Conservation (phyloP, 2,797 vertebrate species). For the Selene dorsalis region DNA sequence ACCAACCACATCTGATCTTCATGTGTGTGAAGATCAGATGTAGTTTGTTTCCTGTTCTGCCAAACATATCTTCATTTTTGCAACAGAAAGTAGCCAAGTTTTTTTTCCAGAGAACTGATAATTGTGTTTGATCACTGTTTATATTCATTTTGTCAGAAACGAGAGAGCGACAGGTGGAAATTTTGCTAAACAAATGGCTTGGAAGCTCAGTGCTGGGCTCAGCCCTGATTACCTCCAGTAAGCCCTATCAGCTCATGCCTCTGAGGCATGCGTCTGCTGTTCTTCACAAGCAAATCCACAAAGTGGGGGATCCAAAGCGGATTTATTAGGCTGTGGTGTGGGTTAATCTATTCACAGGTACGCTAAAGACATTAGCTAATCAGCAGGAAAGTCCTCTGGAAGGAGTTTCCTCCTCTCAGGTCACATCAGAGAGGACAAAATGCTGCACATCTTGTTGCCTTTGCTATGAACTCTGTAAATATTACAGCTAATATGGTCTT, state of each 20-base stretch:
- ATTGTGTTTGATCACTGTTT: constrained; percentile 17
- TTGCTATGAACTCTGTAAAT: not conserved
- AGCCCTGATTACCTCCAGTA: constrained; percentile 80
- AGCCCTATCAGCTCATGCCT: constrained; percentile 72
- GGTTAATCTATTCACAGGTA: constrained; percentile 80
- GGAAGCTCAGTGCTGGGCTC: constrained; percentile 67
- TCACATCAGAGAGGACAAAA: constrained; percentile 20
- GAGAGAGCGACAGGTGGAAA: constrained; percentile 73
- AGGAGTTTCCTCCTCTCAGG: not conserved
- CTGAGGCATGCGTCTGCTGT: constrained; percentile 42
- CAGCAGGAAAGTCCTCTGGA: constrained; percentile 42
- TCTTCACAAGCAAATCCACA: constrained; percentile 68
- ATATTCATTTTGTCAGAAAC: constrained; percentile 20
- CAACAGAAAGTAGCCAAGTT: not conserved
- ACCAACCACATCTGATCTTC: too few species aligned
- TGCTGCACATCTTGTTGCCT: not conserved
- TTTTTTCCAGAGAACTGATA: not conserved
- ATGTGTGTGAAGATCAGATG: not conserved
- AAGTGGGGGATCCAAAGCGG: constrained; percentile 71
- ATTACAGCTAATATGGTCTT: not conserved
- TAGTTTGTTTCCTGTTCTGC: not conserved
- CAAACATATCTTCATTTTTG: not conserved
- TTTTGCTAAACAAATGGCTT: constrained; percentile 78
- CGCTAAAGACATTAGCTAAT: constrained; percentile 67
- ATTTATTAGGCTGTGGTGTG: constrained; percentile 72